These are phyloP conservation scores for Oncorhynchus mykiss DNA, from an alignment of 2,113 vertebrate species.

Conservation along the genomic window DNA sequence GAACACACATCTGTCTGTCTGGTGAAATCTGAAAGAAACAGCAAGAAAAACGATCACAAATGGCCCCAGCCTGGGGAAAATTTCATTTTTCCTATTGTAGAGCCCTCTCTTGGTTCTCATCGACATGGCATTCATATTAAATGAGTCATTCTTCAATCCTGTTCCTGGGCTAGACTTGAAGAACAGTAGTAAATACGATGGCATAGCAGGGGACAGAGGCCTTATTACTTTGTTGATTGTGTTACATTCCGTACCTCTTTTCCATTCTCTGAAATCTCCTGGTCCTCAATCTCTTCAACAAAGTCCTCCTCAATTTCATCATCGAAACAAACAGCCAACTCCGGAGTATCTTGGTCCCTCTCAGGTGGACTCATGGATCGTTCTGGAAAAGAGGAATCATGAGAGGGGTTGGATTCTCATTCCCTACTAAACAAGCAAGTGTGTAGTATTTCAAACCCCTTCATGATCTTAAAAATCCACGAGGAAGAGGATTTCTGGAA, in stretches of 20 bases:
- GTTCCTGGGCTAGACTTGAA: no score
- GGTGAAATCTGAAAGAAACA: background rate
- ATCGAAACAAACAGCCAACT: slow-evolving; percentile 48
- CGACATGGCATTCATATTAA: no score
- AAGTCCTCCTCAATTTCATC: slow-evolving; percentile 40
- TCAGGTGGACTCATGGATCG: slow-evolving; percentile 58
- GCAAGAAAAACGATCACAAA: slow-evolving; percentile 1
- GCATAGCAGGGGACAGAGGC: no score
- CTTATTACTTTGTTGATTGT: no score
- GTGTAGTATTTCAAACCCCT: no score
- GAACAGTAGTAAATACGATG: no score
- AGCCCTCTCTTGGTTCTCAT: no score
- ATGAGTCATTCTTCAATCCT: no score
- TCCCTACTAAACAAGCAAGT: background rate
- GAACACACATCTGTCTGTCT: slow-evolving; percentile 63
- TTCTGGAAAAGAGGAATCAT: slow-evolving; percentile 35
- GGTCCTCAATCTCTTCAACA: slow-evolving; percentile 25
- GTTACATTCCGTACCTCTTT: slow-evolving; percentile 53
- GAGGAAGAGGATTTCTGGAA: no score
- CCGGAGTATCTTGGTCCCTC: slow-evolving; percentile 60
- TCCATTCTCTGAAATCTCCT: slow-evolving; percentile 67
- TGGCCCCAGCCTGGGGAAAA: background rate
- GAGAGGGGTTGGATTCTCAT: background rate
- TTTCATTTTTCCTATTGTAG: background rate
- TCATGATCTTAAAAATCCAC: no score